Base-by-base conservation (phyloP, 2,888 invertebrate genomes). In the Acronicta aceris region DNA sequence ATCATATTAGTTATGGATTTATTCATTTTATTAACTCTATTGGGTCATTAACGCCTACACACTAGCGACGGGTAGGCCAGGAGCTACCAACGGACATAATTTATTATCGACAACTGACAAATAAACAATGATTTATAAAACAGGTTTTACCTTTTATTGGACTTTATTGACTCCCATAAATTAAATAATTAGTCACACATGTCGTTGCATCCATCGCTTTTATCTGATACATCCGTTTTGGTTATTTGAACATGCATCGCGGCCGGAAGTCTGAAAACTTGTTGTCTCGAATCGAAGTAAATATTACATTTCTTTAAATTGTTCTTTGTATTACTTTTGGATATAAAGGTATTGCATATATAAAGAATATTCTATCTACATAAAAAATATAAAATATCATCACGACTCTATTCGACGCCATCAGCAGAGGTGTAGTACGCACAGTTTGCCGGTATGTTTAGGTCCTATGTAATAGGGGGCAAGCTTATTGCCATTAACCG, bases 141-240 rank as follows among this genome's bases (percentile, higher is more conserved):
- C 67, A n/a, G 0, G 65, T 53, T 64, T 45, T 48, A 41, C 51
- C 52, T 54, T 67, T 64, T 68, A 68, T 58, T 71, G 65, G 46
- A 33, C 45, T 58, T 64, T 68, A 68, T 58, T 64, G 65, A 53
- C 27, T 13, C 36, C 12, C 15, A 7, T 51, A 56, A 42, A 70
- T 41, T 30, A 16, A 47, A 47, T 30, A 47, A 53, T 33, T 12
- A 33, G 42, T 42, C 52, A 38, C 7, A 38, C 5, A 38, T 42
- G 30, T 27, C 25, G 17, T 27, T 9, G 10, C 8, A 42, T 46
- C 5, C n/a, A 43, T 30, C 43, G 27, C 47, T 43, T 51, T 65
- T 68, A 68, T 65, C 53, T 16, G 33, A 25, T 40, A 54, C 58
- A 71, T 68, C 67, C 67, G 65, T 71, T 68, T 68, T 65, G 65